Base-by-base conservation (phyloP, 2,888 invertebrate species). In the Ennomos erosarius region DNA sequence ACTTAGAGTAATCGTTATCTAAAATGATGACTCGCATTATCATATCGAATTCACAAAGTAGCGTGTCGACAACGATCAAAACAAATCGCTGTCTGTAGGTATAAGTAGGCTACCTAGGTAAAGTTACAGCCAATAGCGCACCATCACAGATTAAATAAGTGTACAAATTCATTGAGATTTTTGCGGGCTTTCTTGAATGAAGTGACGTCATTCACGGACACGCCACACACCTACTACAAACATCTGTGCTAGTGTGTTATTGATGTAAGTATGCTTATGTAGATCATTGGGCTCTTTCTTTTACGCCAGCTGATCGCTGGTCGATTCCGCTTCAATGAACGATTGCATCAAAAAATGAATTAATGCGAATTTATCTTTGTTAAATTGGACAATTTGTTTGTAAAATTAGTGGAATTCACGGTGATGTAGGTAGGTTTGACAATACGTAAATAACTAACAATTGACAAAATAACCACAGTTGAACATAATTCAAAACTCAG, bases 241-340 rank as follows among this genome's bases (percentile, higher is more conserved):
- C 76, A 77, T 76, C 76, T 79, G 78, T 66, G 67, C 16, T 16
- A 16, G 16, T 67, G 55, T 71, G 69, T 47, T 66, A 13, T 67
- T 70, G 61, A 63, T 67, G 56, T 71, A 69, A 26, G 58, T 67
- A 69, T 70, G 71, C 78, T 47, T 60, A 62, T 56, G 56, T 60
- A 81, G 79, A 81, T 82, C 81, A 87, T 85, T 84, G 82, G 77
- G 79, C 78, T 87, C 83, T 90, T 90, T 90, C 88, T 87, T 87
- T 83, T 83, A 77, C 84, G 85, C 82, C 85, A 82, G 85, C 84
- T 84, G 81, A 80, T 80, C 43, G 66, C 50, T 55, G 65, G 64
- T 55, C 37, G 61, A 67, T 67, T 65, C 65, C 49, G 51, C 42
- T 11, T 1, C 6, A 26, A 26, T 26, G 26, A 26, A 26, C 26